Evolutionary conservation across 2,113 vertebrate species (phyloP).

Genomic region (Catagonus wagneri): DNA sequence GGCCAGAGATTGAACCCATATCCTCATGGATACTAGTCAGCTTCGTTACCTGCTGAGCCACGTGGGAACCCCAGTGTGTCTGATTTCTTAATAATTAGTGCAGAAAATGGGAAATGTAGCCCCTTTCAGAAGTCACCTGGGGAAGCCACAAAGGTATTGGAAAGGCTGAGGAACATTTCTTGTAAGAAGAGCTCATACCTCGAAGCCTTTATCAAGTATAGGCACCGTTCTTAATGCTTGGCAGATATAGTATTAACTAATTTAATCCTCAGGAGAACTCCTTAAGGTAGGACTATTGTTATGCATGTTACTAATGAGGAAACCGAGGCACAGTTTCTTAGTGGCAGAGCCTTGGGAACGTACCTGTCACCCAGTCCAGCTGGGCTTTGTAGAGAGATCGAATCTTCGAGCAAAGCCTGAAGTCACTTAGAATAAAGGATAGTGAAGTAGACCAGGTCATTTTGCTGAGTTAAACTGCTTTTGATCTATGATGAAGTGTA

Average conservation of each 20-base stretch:
- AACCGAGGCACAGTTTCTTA: not conserved
- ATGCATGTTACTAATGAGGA: not conserved
- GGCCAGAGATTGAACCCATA: too few relatives aligned
- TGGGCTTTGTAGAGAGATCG: not conserved
- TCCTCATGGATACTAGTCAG: too few relatives aligned
- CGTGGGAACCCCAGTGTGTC: too few relatives aligned
- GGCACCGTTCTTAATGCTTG: not conserved
- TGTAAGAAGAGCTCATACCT: not conserved
- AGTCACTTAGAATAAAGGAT: slow-evolving; percentile 30
- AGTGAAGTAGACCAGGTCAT: slow-evolving; percentile 44
- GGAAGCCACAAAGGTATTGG: not conserved
- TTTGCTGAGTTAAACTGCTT: slow-evolving; percentile 69
- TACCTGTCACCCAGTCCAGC: not conserved
- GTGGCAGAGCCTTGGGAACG: not conserved
- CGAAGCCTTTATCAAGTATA: rapidly evolving
- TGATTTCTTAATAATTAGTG: slow-evolving; percentile 9
- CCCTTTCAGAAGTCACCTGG: not conserved
- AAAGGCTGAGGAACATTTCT: not conserved
- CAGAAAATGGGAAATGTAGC: not conserved
- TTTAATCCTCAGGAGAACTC: not conserved
- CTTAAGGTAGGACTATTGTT: not conserved
- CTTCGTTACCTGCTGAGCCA: too few relatives aligned
- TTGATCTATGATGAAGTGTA: slow-evolving; percentile 74
- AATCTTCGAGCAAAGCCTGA: slow-evolving; percentile 6
- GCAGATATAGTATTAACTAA: not conserved